Percentiles rank a stretch among this genome's conserved stretches.
These are phyloP conservation scores for Hirtodrosophila cameraria DNA, from an alignment of 2,888 invertebrate species.

Conservation along the genomic window DNA sequence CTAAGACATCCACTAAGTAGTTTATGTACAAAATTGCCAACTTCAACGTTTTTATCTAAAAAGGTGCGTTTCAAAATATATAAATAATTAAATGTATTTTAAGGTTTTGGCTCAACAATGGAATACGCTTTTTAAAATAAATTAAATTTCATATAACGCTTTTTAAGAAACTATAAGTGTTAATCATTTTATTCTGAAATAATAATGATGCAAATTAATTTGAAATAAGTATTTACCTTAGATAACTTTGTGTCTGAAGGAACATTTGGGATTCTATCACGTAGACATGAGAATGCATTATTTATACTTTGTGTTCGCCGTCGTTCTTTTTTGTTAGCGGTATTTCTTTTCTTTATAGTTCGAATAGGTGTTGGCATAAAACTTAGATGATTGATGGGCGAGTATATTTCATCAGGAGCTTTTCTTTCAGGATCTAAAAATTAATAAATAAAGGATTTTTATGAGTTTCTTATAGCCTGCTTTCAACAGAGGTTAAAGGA, in stretches of 20 bases:
- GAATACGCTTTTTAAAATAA: no score
- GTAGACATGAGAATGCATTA: constrained; percentile 95
- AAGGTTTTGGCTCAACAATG: no score
- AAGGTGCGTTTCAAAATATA: constrained; percentile 67
- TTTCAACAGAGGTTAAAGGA: no score
- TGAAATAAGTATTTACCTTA: constrained; percentile 87
- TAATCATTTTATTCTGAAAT: no score
- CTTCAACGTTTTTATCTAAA: constrained; percentile 95
- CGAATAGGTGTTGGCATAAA: constrained; percentile 82
- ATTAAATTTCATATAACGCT: no score
- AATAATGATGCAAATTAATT: no score
- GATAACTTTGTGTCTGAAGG: constrained; percentile 97
- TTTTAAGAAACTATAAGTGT: no score
- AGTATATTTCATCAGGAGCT: constrained; percentile 70
- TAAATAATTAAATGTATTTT: background rate
- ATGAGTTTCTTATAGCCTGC: no score
- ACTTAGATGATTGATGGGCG: constrained; percentile 63
- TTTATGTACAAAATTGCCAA: constrained; percentile 96
- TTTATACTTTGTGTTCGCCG: constrained; percentile 97
- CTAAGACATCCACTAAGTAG: constrained; percentile 94
- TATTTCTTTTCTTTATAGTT: constrained; percentile 90
- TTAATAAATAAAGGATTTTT: background rate
- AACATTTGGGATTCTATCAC: constrained; percentile 98
- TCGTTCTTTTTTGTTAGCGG: constrained; percentile 97
- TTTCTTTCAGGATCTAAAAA: constrained; percentile 70